Percentiles rank a stretch among this genome's conserved stretches.
Conservation (phyloP, 2,797 vertebrate species). For the Lophotriccus pileatus region DNA sequence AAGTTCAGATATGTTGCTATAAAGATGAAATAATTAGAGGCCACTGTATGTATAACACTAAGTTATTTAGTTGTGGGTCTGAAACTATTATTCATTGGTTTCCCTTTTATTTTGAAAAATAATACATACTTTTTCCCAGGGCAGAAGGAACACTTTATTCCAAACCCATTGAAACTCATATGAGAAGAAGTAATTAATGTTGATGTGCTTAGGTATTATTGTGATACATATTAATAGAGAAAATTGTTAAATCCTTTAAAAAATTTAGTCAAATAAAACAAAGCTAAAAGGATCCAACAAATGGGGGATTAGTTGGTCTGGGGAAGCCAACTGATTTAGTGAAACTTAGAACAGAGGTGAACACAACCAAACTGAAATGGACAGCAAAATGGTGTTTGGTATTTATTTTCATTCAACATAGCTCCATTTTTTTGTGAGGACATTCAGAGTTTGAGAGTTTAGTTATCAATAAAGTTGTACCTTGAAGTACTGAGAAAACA, state of each 20-base stretch:
- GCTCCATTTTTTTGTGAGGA: neutral
- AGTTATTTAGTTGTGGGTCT: neutral
- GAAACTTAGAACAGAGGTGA: neutral
- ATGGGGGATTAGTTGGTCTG: neutral
- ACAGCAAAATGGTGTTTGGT: neutral
- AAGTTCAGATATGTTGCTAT: neutral
- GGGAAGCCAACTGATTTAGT: neutral
- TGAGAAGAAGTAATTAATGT: neutral
- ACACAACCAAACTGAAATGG: neutral
- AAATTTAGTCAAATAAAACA: neutral
- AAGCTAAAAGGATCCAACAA: neutral
- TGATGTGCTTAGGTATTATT: neutral
- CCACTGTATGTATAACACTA: neutral
- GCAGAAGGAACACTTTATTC: neutral
- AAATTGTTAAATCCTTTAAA: neutral
- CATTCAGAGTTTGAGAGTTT: neutral
- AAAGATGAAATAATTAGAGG: neutral
- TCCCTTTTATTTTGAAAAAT: neutral
- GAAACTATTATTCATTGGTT: neutral
- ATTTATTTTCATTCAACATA: neutral
- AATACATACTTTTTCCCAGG: neutral
- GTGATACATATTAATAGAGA: neutral
- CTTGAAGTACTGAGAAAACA: neutral
- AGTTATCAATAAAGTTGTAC: neutral
- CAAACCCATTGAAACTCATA: neutral